Evolutionary conservation across 2,797 vertebrate genomes (phyloP).

Genomic region (Ctenosaura bakeri): DNA sequence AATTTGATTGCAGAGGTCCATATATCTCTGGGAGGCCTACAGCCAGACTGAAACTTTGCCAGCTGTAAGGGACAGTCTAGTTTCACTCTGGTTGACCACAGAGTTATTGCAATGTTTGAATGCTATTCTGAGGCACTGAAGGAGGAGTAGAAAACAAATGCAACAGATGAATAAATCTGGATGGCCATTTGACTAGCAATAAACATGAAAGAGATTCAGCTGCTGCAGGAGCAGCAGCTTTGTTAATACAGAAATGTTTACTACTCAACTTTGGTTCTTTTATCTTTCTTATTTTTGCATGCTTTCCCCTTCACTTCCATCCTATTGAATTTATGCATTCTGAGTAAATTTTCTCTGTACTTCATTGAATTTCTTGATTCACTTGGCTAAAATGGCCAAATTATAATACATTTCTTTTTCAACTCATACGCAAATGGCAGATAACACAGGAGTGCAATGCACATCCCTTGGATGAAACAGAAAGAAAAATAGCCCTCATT

Average conservation of each 20-base stretch:
- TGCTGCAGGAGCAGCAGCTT: background rate
- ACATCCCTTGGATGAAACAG: conserved; percentile 26
- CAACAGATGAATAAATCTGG: background rate
- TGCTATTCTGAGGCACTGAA: background rate
- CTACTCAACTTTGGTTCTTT: background rate
- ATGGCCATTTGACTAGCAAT: background rate
- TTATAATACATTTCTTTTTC: conserved; percentile 54
- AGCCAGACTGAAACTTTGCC: too few species aligned
- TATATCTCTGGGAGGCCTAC: too few species aligned
- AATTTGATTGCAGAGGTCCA: too few species aligned
- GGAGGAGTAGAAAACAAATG: background rate
- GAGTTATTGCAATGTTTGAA: background rate
- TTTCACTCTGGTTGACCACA: background rate
- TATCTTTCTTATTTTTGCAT: background rate
- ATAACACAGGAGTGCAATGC: conserved; percentile 31
- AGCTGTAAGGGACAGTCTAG: too few species aligned
- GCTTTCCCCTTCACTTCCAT: conserved; percentile 9
- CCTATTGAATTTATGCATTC: conserved; percentile 38
- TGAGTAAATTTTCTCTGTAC: background rate
- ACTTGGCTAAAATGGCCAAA: conserved; percentile 46
- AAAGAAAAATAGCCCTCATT: conserved; percentile 65
- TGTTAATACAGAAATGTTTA: background rate
- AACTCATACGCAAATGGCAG: conserved; percentile 54
- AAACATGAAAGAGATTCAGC: background rate
- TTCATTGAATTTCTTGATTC: conserved; percentile 47